These are phyloP conservation scores for Sinonovacula constricta DNA, from an alignment of 1,140 invertebrate species.

Conservation along the genomic window DNA sequence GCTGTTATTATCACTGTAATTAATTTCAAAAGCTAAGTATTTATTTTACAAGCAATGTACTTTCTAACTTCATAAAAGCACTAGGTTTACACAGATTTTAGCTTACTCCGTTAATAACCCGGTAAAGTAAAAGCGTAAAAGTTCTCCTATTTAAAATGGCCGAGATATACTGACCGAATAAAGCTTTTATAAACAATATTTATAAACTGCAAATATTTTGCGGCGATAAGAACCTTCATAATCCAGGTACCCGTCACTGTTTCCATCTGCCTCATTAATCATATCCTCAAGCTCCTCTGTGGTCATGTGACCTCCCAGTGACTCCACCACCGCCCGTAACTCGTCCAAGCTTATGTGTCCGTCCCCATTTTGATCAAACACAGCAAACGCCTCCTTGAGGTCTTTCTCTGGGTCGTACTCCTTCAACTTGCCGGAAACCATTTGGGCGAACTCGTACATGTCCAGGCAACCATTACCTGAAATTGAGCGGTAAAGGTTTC, in stretches of 20 bases:
- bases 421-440: conserved; percentile 99
- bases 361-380: conserved; percentile 98
- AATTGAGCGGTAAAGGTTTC: too few species aligned
- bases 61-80: too few species aligned
- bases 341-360: conserved; percentile 46
- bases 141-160: too few species aligned
- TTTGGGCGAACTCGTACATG: conserved; percentile 98
- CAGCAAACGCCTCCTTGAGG: conserved; percentile 98
- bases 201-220: too few species aligned
- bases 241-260: conserved; percentile 84
- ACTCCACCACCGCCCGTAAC: conserved; percentile 11
- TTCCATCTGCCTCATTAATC: conserved; percentile 93
- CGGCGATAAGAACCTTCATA: conserved; percentile 67
- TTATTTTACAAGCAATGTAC: too few species aligned
- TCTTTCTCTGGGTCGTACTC: conserved; percentile 99
- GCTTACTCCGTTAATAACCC: too few species aligned
- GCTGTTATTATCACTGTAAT: too few species aligned
- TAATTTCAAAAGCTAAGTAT: too few species aligned
- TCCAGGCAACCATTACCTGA: conserved; percentile 82
- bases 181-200: too few species aligned
- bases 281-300: conserved; percentile 95
- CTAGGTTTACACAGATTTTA: too few species aligned
- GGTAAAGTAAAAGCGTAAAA: too few species aligned
- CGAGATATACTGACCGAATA: too few species aligned
- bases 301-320: conserved; percentile 85